Base-by-base conservation (phyloP, 2,797 vertebrate species). In the Brachyalestes nurse region DNA sequence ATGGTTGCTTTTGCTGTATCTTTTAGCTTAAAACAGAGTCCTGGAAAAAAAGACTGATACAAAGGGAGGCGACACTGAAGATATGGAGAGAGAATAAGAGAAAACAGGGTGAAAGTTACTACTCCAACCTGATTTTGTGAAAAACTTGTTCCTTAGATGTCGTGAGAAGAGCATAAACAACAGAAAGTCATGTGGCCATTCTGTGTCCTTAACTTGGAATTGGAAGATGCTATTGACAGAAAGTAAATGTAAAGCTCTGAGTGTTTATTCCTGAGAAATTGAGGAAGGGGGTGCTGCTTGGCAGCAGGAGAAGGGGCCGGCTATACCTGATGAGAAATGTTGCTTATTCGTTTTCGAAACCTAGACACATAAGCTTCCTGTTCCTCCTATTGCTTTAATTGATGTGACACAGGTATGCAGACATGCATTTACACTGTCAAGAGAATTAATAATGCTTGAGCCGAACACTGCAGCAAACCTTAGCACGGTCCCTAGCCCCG, bases 181-280 rank as follows among this genome's bases (percentile, higher is more conserved):
- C 47, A 17, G 5, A n/a, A 55, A 10, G 3, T 7, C 28, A 17
- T 53, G 5, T 7, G 1, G 17, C 6, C 13, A 7, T 57, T 57
- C 19, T 10, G 13, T 0, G 42, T 21, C 38, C 4, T 23, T 73
- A 42, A 73, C 71, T 21, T 73, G 53, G 17, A 67, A 58, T 21
- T 9, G 8, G 70, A 19, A 74, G 9, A 75, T 75, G 38, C 16
- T 66, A 62, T 55, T 25, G 16, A 77, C 49, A 10, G 7, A 57
- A 58, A 72, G 55, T 58, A 13, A 67, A 47, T 12, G 9, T 23
- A 51, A 25, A 47, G 8, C 0, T 47, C 10, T 0, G n/a, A 23
- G 13, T 69, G 67, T 70, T 70, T 49, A 70, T 70, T 70, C 67
- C 45, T 70, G 21, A 51, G 67, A 70, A 70, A 49, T 1, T 70